Conservation (phyloP, 2,797 vertebrate genomes). For the Thunnus albacares region DNA sequence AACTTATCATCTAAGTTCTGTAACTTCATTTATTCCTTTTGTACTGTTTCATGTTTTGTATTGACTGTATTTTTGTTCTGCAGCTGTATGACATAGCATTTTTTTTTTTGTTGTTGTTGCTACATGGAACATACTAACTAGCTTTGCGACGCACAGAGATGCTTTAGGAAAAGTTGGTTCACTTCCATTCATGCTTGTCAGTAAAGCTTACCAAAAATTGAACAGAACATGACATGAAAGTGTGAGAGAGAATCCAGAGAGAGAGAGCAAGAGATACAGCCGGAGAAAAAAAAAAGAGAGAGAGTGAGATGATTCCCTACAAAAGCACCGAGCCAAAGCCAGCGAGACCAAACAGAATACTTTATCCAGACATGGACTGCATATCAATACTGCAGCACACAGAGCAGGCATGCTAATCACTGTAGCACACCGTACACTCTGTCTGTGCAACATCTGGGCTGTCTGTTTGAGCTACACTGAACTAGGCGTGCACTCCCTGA, state of each 20-base stretch:
- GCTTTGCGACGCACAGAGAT: background rate
- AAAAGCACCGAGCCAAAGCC: conserved; percentile 30
- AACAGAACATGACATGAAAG: background rate
- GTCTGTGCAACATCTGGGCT: conserved; percentile 61
- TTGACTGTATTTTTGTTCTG: background rate
- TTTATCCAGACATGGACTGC: conserved; percentile 56
- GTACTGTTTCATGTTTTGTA: background rate
- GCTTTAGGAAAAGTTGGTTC: background rate
- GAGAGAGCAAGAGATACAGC: background rate
- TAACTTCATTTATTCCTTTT: background rate
- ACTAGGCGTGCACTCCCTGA: conserved; percentile 11
- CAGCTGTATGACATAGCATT: background rate
- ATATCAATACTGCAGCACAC: conserved; percentile 63
- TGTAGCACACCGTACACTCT: conserved; percentile 15
- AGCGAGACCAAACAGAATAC: conserved; percentile 57
- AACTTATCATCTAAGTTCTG: background rate
- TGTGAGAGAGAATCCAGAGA: background rate
- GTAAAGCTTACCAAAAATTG: background rate
- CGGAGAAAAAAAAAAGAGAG: background rate
- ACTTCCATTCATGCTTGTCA: background rate
- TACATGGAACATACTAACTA: background rate
- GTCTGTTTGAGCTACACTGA: conserved; percentile 1
- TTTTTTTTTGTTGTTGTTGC: too few species aligned
- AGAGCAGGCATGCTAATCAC: conserved; percentile 68
- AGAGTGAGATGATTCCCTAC: conserved; percentile 31